Base-by-base conservation (phyloP, 2,888 invertebrate species). In the Caenorhabditis plicata region DNA sequence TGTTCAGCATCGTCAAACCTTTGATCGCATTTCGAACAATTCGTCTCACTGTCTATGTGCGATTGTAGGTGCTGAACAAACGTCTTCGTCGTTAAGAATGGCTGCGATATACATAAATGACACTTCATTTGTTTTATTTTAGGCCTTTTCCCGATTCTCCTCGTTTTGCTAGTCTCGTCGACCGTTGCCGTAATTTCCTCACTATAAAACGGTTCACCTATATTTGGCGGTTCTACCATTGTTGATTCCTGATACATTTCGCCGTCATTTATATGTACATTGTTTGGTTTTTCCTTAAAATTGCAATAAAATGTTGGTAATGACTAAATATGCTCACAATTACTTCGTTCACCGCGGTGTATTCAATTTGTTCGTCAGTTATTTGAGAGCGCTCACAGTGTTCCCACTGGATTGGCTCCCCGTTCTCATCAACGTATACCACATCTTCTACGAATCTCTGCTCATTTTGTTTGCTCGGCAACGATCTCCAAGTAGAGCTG, bases 1-100 rank as follows among this genome's bases (percentile, higher is more conserved):
- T n/a, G n/a, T n/a, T n/a, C n/a, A n/a, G n/a, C n/a, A n/a, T n/a
- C n/a, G n/a, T n/a, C n/a, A n/a, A n/a, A 45, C 33, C 23, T 22
- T 19, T 49, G 45, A 11, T 29, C 29, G 32, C 96, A 98, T 85
- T 84, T 33, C 20, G 35, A 29, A 17, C 54, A 55, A 1, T 19
- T 7, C 8, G 44, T 54, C 35, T 55, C 53, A 0, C 40, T 39
- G 4, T 47, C 20, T 22, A 68, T 22, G 38, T 68, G 68, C 13
- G 32, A 35, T 25, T 68, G 64, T 5, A 68, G 33, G 42, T 68
- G 68, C 7, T 23, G 11, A 2, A 64, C 52, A n/a, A 62, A 45
- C 11, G 13, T 20, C 19, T 27, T 27, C 2, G 68, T 68, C 1
- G 52, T 32, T 9, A 25, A 8, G 20, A 54, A 52, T 22, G 23